These are phyloP conservation scores for Chaetodon trifasciatus DNA, from an alignment of 2,797 vertebrate species.

Conservation along the genomic window DNA sequence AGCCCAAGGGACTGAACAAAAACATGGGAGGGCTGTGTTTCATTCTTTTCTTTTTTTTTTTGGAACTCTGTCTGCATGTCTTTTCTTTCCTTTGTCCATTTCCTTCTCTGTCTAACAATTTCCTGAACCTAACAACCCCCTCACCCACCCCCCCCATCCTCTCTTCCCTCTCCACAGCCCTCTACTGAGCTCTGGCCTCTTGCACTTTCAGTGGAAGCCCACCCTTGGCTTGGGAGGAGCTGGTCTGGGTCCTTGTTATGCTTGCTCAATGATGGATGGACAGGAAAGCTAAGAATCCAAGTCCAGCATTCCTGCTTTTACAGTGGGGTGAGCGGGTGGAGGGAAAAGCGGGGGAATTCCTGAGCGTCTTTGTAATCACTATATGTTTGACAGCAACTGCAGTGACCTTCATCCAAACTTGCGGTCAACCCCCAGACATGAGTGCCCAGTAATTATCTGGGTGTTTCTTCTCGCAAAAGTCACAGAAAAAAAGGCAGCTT, in stretches of 20 bases:
- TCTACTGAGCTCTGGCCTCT: slow-evolving; percentile 73
- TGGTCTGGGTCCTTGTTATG: slow-evolving; percentile 76
- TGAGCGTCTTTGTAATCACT: slow-evolving; percentile 75
- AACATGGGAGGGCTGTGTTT: slow-evolving; percentile 81
- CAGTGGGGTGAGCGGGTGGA: slow-evolving; percentile 64
- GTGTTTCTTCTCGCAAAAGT: slow-evolving; percentile 75
- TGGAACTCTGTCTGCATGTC: slow-evolving; percentile 77
- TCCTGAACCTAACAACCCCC: slow-evolving; percentile 61
- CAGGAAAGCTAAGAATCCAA: slow-evolving; percentile 78
- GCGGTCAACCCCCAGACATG: slow-evolving; percentile 64
- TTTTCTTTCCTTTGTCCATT: slow-evolving; percentile 75
- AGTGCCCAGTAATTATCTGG: slow-evolving; percentile 71
- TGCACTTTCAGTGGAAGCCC: slow-evolving; percentile 77
- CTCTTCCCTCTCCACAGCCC: slow-evolving; percentile 52
- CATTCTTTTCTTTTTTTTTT: slow-evolving; percentile 62
- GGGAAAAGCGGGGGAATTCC: slow-evolving; percentile 67
- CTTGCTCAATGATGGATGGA: slow-evolving; percentile 82
- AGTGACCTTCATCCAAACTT: slow-evolving; percentile 75
- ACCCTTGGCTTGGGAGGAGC: slow-evolving; percentile 76
- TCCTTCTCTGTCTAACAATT: slow-evolving; percentile 79
- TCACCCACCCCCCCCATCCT: slow-evolving; percentile 8
- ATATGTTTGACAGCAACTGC: slow-evolving; percentile 75
- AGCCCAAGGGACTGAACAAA: slow-evolving; percentile 77
- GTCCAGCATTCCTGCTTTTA: slow-evolving; percentile 80
- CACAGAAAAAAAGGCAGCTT: slow-evolving; percentile 53